These are phyloP conservation scores for Tridacna gigas DNA, from an alignment of 2,888 invertebrate genomes.

Conservation along the genomic window DNA sequence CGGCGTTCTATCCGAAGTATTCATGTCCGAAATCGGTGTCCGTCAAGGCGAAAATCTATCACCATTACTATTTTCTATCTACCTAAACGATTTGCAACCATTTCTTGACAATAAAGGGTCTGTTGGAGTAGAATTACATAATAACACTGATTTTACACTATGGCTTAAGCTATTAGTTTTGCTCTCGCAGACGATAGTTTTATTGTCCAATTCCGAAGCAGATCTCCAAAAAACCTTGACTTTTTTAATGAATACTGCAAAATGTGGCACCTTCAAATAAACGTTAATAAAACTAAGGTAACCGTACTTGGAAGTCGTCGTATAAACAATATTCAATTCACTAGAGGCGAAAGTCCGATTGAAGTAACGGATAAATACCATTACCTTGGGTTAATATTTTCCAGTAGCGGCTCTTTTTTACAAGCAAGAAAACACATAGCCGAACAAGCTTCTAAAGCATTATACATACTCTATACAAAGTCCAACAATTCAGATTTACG, in stretches of 20 bases:
- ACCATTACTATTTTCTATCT: conserved; percentile 37
- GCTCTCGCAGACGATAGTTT: conserved; percentile 45
- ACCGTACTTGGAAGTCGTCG: conserved; percentile 32
- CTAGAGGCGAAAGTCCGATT: too few species aligned
- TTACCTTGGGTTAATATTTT: too few species aligned
- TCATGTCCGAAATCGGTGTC: conserved; percentile 37
- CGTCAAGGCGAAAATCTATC: conserved; percentile 42
- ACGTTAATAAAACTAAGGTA: conserved; percentile 41
- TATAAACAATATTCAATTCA: too few species aligned
- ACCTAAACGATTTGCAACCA: conserved; percentile 32
- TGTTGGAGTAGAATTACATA: conserved; percentile 8
- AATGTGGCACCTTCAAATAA: conserved; percentile 38
- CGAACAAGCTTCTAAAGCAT: too few species aligned
- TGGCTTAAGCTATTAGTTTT: too few species aligned
- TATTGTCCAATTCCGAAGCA: conserved; percentile 30
- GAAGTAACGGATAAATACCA: too few species aligned
- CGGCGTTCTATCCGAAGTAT: conserved; percentile 11
- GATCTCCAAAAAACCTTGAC: conserved; percentile 36
- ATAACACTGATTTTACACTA: not conserved
- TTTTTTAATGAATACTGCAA: too few species aligned
- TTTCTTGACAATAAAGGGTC: not conserved
- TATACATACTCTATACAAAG: too few species aligned
- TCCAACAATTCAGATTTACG: too few species aligned
- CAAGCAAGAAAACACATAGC: too few species aligned
- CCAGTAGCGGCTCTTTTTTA: too few species aligned